These are phyloP conservation scores for Dipodomys merriami DNA, from an alignment of 2,113 vertebrate genomes.

Conservation along the genomic window DNA sequence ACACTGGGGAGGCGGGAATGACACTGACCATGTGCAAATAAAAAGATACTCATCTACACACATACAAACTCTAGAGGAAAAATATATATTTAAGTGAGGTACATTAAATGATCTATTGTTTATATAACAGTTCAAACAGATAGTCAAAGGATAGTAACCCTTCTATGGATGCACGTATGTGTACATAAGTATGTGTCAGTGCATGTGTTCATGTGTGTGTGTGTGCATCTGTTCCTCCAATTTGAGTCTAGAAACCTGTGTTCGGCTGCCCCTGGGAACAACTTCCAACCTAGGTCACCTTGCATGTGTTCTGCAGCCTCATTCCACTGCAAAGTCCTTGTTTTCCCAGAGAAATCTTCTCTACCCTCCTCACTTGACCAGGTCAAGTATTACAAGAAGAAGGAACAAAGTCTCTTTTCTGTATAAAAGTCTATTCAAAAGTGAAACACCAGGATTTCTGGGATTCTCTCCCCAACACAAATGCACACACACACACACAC, in stretches of 20 bases:
- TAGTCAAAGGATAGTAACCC: not conserved
- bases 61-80: not conserved
- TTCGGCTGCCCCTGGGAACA: not conserved
- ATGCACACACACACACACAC: rapidly evolving
- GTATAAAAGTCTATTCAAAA: not conserved
- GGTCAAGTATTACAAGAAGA: not conserved
- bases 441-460: not conserved
- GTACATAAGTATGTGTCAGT: too few species aligned
- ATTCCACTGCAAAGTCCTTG: not conserved
- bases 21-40: too few species aligned
- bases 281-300: not conserved
- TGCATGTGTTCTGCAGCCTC: not conserved
- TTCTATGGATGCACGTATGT: not conserved
- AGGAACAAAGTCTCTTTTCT: not conserved
- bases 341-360: not conserved
- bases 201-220: too few species aligned
- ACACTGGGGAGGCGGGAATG: not conserved
- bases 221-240: not conserved
- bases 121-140: not conserved
- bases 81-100: not conserved
- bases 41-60: not conserved
- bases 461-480: not conserved
- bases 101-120: not conserved
- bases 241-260: not conserved
- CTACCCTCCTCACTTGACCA: not conserved